phyloP scores from a whole-genome alignment of 2,797 vertebrate genomes.

The Pipistrellus kuhlii region DNA sequence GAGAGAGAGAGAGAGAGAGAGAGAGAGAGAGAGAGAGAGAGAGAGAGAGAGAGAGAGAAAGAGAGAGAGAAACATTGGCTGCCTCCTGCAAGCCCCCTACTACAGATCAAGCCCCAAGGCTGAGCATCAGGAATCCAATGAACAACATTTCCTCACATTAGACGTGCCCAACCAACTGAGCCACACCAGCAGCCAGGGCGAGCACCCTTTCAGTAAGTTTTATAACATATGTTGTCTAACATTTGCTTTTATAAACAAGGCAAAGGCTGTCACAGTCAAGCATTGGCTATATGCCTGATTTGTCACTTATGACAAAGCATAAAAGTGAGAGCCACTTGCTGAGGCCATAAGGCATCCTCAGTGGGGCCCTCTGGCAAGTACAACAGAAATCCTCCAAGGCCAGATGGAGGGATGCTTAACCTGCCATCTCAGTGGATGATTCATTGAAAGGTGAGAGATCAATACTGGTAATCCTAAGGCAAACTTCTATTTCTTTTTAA shows the following conservation, averaged over 20 bases:
- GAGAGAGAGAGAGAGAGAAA: background rate
- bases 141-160: background rate
- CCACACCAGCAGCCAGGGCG: background rate
- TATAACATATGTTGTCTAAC: background rate
- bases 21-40: background rate
- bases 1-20: background rate
- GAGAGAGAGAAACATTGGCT: background rate
- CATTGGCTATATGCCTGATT: background rate
- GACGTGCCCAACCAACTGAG: background rate
- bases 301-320: conserved; percentile 3
- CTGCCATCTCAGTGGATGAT: background rate
- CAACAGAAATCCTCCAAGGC: background rate
- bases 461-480: background rate
- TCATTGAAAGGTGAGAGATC: background rate
- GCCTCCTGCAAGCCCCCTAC: background rate
- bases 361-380: background rate
- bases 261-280: background rate
- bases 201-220: background rate
- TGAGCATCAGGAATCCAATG: background rate
- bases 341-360: background rate
- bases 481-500: background rate
- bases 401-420: background rate
- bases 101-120: background rate
- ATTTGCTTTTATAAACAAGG: background rate
- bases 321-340: background rate